Conservation (phyloP, 2,888 invertebrate genomes). For the Chymomyza procnemis region DNA sequence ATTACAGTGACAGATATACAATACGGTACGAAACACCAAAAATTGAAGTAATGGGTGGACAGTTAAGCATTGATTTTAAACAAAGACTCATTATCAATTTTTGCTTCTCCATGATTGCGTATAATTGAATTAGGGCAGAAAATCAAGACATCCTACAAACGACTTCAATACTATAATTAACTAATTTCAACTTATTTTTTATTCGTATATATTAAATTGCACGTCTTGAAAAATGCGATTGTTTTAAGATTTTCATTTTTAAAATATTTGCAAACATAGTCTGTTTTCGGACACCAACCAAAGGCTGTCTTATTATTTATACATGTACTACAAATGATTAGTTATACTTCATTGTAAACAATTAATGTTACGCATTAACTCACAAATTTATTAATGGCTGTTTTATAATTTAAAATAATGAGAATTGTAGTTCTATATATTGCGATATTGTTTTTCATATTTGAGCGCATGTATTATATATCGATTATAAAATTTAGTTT, state of each 20-base stretch:
- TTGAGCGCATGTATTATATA: too few species aligned
- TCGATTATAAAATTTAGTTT: too few species aligned
- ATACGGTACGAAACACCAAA: too few species aligned
- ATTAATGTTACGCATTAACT: constrained; percentile 7
- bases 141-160: too few species aligned
- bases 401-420: constrained; percentile 19
- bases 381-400: neutral
- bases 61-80: too few species aligned
- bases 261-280: too few species aligned
- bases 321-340: neutral
- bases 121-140: too few species aligned
- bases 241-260: constrained; percentile 39
- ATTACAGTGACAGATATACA: too few species aligned
- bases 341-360: neutral
- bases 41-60: too few species aligned
- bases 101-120: too few species aligned
- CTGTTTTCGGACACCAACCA: constrained; percentile 51
- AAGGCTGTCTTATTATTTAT: constrained; percentile 65
- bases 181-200: neutral
- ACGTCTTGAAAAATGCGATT: constrained; percentile 24
- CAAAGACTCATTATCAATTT: too few species aligned
- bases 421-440: constrained; percentile 29
- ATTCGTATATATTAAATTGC: neutral
- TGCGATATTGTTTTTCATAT: constrained; percentile 52
- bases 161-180: too few species aligned